A percentile compares a stretch with the other conserved stretches of the same genome.
Evolutionary conservation across 1,140 invertebrate species (phyloP).

Genomic region (Anthonomus grandis): DNA sequence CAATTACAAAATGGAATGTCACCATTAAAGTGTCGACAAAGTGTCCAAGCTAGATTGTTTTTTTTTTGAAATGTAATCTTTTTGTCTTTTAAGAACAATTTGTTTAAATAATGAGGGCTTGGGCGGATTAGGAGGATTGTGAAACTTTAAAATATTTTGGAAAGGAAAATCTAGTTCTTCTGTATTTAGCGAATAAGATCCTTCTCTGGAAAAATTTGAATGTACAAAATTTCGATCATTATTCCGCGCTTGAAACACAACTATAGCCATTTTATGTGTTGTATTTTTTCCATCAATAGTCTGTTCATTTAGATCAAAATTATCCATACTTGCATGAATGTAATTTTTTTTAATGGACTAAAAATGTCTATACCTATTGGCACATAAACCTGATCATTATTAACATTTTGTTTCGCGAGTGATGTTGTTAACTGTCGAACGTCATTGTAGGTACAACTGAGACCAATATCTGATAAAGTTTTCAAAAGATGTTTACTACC

Average conservation of each 20-base stretch:
- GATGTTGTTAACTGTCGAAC: background rate
- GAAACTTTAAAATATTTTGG: too few species aligned
- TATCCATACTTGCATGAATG: background rate
- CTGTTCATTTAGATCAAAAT: background rate
- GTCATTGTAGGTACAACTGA: background rate
- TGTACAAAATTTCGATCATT: too few species aligned
- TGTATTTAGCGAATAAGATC: too few species aligned
- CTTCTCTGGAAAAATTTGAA: too few species aligned
- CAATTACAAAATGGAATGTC: too few species aligned
- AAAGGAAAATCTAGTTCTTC: too few species aligned
- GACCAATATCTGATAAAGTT: background rate
- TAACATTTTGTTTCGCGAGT: background rate
- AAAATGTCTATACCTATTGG: background rate
- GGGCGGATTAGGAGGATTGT: too few species aligned
- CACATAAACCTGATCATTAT: background rate
- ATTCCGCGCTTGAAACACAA: background rate
- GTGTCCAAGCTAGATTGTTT: too few species aligned
- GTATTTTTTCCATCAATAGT: background rate
- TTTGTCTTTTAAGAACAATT: too few species aligned
- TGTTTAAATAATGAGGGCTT: too few species aligned
- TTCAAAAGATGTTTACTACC: background rate
- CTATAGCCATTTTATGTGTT: background rate
- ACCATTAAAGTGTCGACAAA: too few species aligned
- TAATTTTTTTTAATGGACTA: background rate
- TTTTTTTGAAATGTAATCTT: too few species aligned